A percentile compares a stretch with the other conserved stretches of the same genome.
Evolutionary conservation across 2,888 invertebrate genomes (phyloP).

Genomic region (Amphipoea lucens): DNA sequence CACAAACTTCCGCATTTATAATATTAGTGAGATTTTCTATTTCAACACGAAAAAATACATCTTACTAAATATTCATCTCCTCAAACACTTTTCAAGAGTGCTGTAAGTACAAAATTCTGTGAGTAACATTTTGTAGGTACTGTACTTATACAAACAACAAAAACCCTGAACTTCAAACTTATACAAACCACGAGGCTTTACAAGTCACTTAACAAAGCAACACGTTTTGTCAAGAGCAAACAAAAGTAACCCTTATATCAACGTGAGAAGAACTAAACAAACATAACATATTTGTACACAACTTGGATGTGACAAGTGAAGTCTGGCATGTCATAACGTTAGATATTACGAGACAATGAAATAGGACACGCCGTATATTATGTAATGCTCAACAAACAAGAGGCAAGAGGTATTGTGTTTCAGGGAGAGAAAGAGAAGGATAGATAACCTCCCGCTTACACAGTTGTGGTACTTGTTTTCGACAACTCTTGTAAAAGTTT

Average conservation of each 20-base stretch:
- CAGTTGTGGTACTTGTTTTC: neutral
- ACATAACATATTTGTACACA: constrained; percentile 20
- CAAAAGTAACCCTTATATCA: constrained; percentile 27
- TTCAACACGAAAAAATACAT: neutral
- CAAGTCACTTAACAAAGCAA: constrained; percentile 11
- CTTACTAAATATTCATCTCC: neutral
- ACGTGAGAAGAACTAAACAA: constrained; percentile 22
- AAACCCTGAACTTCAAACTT: constrained; percentile 4
- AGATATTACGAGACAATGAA: constrained; percentile 41
- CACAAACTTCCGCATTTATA: too few species aligned
- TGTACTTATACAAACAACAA: neutral
- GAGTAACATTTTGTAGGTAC: neutral
- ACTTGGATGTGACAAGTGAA: constrained; percentile 35
- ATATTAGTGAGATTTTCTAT: too few species aligned
- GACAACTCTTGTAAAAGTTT: too few species aligned
- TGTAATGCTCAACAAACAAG: constrained; percentile 35
- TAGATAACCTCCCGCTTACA: neutral
- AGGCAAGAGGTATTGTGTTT: neutral
- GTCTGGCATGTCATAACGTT: constrained; percentile 34
- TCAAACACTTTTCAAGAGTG: neutral
- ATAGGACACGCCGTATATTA: constrained; percentile 11
- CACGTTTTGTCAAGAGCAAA: constrained; percentile 1
- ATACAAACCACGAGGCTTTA: neutral
- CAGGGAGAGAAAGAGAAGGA: neutral
- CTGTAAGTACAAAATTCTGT: neutral